Evolutionary conservation across 1,140 invertebrate genomes (phyloP).

Genomic region (Drosophila orosa): DNA sequence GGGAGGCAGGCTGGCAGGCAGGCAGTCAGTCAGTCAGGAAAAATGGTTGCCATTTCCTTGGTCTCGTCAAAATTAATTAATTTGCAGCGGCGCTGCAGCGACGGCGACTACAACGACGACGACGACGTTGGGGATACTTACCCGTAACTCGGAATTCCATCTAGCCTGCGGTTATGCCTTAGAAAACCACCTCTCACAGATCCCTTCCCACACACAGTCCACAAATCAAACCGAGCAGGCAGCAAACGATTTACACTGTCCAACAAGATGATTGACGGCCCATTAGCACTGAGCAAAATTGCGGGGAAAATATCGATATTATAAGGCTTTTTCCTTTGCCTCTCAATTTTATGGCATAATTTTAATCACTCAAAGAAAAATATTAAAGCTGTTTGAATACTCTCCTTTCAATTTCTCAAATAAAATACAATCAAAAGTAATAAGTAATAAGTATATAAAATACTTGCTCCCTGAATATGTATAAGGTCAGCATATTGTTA

Average conservation of each 20-base stretch:
- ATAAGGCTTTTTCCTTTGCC: neutral
- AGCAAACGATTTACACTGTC: conserved; percentile 56
- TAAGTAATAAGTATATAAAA: too few species aligned
- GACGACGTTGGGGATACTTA: conserved; percentile 34
- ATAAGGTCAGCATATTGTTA: too few species aligned
- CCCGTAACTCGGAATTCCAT: conserved; percentile 36
- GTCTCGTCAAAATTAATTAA: conserved; percentile 82
- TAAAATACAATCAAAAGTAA: neutral
- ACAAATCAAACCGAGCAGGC: conserved; percentile 56
- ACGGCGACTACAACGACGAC: conserved; percentile 44
- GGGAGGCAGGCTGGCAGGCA: neutral
- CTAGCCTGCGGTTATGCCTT: conserved; percentile 56
- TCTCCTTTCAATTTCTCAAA: neutral
- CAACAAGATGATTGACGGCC: conserved; percentile 39
- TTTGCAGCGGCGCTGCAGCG: conserved; percentile 56
- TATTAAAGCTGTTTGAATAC: neutral
- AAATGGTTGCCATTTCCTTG: conserved; percentile 77
- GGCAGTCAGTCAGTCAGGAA: conserved; percentile 50
- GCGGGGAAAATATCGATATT: neutral
- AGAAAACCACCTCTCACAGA: conserved; percentile 24
- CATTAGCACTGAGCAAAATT: conserved; percentile 23
- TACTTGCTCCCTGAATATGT: too few species aligned
- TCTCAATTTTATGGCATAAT: neutral
- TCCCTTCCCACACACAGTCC: conserved; percentile 36
- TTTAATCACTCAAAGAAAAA: neutral